Conservation (phyloP, 2,113 vertebrate genomes). For the Astur gentilis region DNA sequence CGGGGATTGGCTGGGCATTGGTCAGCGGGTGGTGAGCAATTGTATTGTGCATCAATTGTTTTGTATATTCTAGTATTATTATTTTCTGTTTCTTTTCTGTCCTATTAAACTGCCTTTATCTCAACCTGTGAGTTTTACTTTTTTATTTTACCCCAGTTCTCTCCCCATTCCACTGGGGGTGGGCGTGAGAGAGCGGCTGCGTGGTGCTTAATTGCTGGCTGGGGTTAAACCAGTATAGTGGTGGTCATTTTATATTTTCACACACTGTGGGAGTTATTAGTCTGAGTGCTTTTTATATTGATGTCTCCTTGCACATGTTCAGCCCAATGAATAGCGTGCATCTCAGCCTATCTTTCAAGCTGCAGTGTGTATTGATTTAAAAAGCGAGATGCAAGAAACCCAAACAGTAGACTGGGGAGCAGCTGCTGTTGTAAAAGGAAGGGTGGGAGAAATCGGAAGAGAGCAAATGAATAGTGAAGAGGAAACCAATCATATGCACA, state of each 20-base stretch:
- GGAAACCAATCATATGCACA: not conserved
- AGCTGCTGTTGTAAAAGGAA: not conserved
- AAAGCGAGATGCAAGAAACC: not conserved
- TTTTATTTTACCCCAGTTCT: too few relatives aligned
- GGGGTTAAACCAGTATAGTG: not conserved
- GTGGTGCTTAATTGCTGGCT: too few relatives aligned
- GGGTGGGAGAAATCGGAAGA: not conserved
- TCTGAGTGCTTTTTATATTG: not conserved
- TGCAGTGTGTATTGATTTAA: not conserved
- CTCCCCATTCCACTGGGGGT: too few relatives aligned
- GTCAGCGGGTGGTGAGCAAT: too few relatives aligned
- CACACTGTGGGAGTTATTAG: not conserved
- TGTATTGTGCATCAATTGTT: too few relatives aligned
- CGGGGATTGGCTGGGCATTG: too few relatives aligned
- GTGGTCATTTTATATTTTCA: not conserved
- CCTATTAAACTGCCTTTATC: too few relatives aligned
- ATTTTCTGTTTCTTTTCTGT: too few relatives aligned
- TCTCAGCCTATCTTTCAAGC: not conserved
- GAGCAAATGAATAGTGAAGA: not conserved
- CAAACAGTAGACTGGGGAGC: not conserved
- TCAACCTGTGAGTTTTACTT: too few relatives aligned
- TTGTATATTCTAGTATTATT: too few relatives aligned
- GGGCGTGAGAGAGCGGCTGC: too few relatives aligned
- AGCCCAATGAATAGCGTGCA: not conserved
- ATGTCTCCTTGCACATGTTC: not conserved